Evolutionary conservation across 2,888 invertebrate genomes (phyloP).

Genomic region (Cremastobaeus sp.): DNA sequence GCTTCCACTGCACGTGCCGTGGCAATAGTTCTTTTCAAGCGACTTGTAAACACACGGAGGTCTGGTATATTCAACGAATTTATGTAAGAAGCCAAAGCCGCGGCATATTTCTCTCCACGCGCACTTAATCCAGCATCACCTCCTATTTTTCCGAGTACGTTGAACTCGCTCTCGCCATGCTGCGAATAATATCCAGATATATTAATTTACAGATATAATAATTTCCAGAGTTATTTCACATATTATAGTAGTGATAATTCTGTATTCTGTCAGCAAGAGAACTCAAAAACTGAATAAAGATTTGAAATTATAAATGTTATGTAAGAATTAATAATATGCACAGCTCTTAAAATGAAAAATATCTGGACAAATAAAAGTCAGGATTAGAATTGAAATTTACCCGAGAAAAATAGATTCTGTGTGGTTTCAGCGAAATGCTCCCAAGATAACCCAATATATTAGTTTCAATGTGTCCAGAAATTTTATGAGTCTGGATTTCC

Average conservation of each 20-base stretch:
- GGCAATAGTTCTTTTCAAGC: slow-evolving; percentile 91
- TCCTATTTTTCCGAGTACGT: slow-evolving; percentile 92
- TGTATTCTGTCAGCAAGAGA: too few relatives aligned
- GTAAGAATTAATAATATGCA: too few relatives aligned
- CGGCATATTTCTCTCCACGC: slow-evolving; percentile 88
- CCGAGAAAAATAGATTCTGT: slow-evolving; percentile 93
- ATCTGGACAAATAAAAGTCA: too few relatives aligned
- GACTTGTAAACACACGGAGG: slow-evolving; percentile 93
- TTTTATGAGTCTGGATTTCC: slow-evolving; percentile 84
- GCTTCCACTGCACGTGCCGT: slow-evolving; percentile 89
- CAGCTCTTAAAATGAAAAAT: too few relatives aligned
- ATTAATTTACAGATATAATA: too few relatives aligned
- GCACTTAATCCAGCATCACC: slow-evolving; percentile 92
- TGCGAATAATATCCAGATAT: too few relatives aligned
- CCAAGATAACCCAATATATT: slow-evolving; percentile 92
- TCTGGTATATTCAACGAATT: slow-evolving; percentile 84
- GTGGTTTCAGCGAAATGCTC: slow-evolving; percentile 89
- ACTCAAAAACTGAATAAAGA: too few relatives aligned
- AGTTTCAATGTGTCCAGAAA: slow-evolving; percentile 89
- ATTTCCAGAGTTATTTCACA: too few relatives aligned
- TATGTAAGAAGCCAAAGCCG: slow-evolving; percentile 86
- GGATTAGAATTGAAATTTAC: slow-evolving; percentile 82
- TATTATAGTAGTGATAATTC: too few relatives aligned
- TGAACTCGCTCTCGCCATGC: slow-evolving; percentile 97
- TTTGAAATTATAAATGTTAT: too few relatives aligned